These are phyloP conservation scores for Machimus atricapillus DNA, from an alignment of 2,888 invertebrate genomes.

Conservation along the genomic window DNA sequence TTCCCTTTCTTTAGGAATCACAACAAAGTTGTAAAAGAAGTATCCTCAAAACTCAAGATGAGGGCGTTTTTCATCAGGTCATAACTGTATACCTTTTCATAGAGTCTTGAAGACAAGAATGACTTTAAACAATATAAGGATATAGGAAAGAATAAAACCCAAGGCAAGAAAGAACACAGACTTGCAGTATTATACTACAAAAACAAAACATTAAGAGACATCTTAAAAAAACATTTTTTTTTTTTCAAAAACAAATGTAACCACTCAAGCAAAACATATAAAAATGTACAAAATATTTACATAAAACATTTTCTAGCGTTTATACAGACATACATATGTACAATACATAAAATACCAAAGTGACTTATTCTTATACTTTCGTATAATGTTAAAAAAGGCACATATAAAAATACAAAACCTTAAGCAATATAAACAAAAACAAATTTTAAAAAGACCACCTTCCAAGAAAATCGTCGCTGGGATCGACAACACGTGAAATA, in stretches of 20 bases:
- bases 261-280: background rate
- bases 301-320: background rate
- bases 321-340: background rate
- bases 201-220: background rate
- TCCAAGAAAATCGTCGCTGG: slow-evolving; percentile 84
- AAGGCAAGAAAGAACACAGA: background rate
- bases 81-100: background rate
- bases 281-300: background rate
- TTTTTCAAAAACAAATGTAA: background rate
- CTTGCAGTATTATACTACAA: background rate
- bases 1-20: no score
- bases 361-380: background rate
- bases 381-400: slow-evolving; percentile 44
- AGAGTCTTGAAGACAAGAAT: background rate
- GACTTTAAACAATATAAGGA: background rate
- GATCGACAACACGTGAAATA: slow-evolving; percentile 70
- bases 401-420: slow-evolving; percentile 50
- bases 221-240: background rate
- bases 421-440: slow-evolving; percentile 43
- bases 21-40: no score
- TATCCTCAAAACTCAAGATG: background rate
- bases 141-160: background rate
- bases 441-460: slow-evolving; percentile 66
- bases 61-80: background rate
- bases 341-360: background rate